Conservation (phyloP, 2,113 vertebrate species). For the Plestiodon gilberti region DNA sequence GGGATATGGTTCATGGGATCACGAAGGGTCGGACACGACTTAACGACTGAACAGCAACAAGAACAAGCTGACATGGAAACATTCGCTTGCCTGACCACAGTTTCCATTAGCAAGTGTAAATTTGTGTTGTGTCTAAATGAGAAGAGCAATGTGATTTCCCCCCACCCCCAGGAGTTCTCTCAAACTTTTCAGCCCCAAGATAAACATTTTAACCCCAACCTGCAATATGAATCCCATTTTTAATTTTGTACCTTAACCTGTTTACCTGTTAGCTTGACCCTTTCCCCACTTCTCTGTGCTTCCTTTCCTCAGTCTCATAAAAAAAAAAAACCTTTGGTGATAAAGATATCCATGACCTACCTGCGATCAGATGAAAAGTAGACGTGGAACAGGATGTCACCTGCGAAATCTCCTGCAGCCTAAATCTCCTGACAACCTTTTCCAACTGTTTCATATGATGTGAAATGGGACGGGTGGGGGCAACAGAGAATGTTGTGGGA, state of each 20-base stretch:
- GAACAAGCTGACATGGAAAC: neutral
- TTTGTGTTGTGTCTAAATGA: neutral
- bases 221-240: neutral
- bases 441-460: no score
- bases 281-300: neutral
- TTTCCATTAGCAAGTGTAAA: neutral
- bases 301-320: neutral
- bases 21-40: no score
- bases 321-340: neutral
- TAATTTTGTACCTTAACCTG: neutral
- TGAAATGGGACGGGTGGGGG: no score
- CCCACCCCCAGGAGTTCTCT: neutral
- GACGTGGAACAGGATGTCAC: no score
- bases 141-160: neutral
- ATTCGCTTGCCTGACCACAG: neutral
- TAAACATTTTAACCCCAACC: neutral
- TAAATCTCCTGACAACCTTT: no score
- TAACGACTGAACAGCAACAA: no score
- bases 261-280: no score
- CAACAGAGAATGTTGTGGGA: no score
- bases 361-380: no score
- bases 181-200: neutral
- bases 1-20: no score
- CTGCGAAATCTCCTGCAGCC: no score
- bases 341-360: no score